Conservation (phyloP, 2,797 vertebrate genomes). For the Balearica regulorum region DNA sequence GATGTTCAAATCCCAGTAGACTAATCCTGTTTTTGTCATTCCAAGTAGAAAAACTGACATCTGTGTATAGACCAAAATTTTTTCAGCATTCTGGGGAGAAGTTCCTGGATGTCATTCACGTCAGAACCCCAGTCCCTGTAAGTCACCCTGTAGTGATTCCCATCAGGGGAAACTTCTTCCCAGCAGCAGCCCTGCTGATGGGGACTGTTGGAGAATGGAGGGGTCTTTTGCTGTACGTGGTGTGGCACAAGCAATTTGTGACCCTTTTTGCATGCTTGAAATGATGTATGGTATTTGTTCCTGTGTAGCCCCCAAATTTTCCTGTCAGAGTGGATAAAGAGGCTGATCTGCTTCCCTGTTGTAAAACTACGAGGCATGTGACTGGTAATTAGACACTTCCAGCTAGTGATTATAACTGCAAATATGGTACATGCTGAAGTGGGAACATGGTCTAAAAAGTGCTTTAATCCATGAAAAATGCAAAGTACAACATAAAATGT, state of each 20-base stretch:
- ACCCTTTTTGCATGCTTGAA: neutral
- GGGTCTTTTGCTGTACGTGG: fast-evolving
- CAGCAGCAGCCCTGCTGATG: neutral
- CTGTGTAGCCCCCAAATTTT: neutral
- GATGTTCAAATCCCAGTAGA: neutral
- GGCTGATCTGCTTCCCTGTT: neutral
- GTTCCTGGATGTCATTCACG: neutral
- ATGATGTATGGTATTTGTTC: neutral
- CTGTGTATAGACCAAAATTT: neutral
- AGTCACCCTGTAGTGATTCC: neutral
- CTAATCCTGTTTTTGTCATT: neutral
- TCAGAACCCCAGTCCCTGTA: neutral
- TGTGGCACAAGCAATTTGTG: neutral
- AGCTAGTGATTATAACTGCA: neutral
- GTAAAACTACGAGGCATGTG: neutral
- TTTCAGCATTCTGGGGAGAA: neutral
- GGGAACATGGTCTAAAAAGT: neutral
- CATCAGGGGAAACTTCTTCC: neutral
- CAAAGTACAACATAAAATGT: neutral
- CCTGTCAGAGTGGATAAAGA: neutral
- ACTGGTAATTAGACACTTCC: neutral
- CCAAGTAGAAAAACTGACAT: neutral
- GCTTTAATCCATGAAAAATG: neutral
- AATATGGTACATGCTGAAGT: neutral
- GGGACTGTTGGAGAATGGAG: neutral